phyloP scores from a whole-genome alignment of 2,113 vertebrate species.

The Ifrita kowaldi region DNA sequence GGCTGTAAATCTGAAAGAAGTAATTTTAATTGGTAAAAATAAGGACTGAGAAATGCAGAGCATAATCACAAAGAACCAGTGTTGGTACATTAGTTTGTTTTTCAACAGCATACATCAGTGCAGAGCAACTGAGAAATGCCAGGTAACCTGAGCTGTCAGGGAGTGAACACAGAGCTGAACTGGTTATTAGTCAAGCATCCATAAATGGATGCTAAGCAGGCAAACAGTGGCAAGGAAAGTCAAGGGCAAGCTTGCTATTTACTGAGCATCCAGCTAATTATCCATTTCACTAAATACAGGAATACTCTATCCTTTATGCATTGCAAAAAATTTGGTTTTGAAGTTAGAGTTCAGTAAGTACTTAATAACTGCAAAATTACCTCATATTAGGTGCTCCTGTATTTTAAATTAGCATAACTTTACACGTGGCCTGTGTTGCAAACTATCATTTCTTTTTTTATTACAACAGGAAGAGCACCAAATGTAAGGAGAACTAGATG shows the following conservation, averaged over 20 bases:
- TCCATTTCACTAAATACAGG: background rate
- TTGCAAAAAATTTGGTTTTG: background rate
- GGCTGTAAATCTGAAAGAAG: slow-evolving; percentile 51
- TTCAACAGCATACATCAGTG: background rate
- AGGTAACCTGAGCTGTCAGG: background rate
- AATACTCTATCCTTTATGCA: background rate
- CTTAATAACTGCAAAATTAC: slow-evolving; percentile 60
- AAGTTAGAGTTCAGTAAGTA: slow-evolving; percentile 41
- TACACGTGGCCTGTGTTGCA: background rate
- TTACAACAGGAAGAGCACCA: background rate
- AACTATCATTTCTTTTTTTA: background rate
- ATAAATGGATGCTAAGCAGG: background rate
- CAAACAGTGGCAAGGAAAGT: background rate
- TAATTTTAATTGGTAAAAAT: slow-evolving; percentile 73
- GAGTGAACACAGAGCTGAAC: background rate
- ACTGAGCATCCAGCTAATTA: slow-evolving; percentile 41
- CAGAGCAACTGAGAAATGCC: background rate
- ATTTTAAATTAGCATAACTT: background rate
- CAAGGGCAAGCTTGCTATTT: slow-evolving; percentile 18
- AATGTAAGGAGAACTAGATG: background rate
- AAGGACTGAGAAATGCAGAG: slow-evolving; percentile 46
- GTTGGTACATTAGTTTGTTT: slow-evolving; percentile 18
- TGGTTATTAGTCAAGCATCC: background rate
- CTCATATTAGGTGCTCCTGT: background rate
- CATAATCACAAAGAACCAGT: background rate